Conservation (phyloP, 2,797 vertebrate species). For the Lacerta viridis region DNA sequence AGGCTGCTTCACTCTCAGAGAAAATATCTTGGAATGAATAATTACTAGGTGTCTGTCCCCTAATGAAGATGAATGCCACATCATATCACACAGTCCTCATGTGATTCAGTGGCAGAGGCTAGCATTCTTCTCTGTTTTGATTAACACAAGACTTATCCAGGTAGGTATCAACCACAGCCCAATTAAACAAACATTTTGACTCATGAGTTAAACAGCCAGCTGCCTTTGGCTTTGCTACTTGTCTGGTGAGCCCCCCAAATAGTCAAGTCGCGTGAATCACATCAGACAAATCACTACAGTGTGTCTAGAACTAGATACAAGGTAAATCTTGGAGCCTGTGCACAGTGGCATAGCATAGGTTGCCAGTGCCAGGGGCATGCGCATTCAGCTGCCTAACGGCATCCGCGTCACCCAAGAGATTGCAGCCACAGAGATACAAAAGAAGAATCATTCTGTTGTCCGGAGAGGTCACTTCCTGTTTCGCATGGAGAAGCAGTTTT, state of each 20-base stretch:
- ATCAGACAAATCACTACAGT: neutral
- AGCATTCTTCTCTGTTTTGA: slow-evolving; percentile 71
- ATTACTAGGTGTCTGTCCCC: slow-evolving; percentile 73
- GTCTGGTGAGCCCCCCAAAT: slow-evolving; percentile 36
- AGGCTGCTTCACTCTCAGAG: slow-evolving; percentile 52
- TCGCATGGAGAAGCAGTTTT: no score
- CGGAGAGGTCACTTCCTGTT: no score
- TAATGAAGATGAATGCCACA: slow-evolving; percentile 79
- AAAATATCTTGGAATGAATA: slow-evolving; percentile 68
- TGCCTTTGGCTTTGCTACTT: slow-evolving; percentile 44
- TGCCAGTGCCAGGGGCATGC: no score
- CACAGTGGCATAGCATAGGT: no score
- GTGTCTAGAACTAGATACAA: neutral
- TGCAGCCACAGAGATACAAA: neutral
- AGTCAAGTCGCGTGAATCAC: neutral
- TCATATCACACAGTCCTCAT: slow-evolving; percentile 49
- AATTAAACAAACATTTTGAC: slow-evolving; percentile 64
- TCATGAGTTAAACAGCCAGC: slow-evolving; percentile 66
- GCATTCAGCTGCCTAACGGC: no score
- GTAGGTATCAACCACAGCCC: slow-evolving; percentile 71
- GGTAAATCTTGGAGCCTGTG: no score
- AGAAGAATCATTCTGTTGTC: no score
- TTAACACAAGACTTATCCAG: slow-evolving; percentile 58
- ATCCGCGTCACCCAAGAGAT: no score
- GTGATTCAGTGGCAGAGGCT: slow-evolving; percentile 71